Base-by-base conservation (phyloP, 1,140 invertebrate genomes). In the Lordiphosa stackelbergi region DNA sequence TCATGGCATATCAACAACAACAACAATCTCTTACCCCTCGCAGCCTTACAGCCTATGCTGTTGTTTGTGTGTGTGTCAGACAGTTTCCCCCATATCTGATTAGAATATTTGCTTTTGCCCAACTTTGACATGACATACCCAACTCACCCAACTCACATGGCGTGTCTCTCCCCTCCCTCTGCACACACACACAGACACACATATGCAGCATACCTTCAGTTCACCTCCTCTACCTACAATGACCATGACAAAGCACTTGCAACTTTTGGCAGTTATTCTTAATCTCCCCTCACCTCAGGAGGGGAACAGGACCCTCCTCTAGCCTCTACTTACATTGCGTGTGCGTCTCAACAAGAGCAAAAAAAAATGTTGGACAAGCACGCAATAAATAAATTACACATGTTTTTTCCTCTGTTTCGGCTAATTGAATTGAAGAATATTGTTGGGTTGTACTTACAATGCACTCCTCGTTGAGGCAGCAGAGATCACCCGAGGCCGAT, bases 381-480 rank as follows among this genome's bases (percentile, higher is more conserved):
- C 73, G 79, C 79, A 85, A 84, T 84, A 84, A 84, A 74, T 84
- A 84, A 85, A 85, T 85, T 84, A 85, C 79, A 69, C 77, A 66
- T 83, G 73, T 66, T 36, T 46, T 46, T 13, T 46, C 46, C 57
- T 31, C 51, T 52, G 12, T 46, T 46, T 59, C 53, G 57, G 43
- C 47, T 78, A 78, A 79, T 81, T 81, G 70, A 79, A 81, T 79
- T 66, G 61, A 41, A 24, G 41, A 22, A 40, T 47, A 42, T 13
- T 24, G 7, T 24, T 10, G 43, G 43, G 28, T 35, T 4, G 9
- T 69, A 91, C 92, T 93, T 90, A 97, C 96, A 89, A 93, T 92
- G 87, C 96, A 97, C 75, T 97, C 95, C 72, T 96, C 95, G 38
- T 94, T 93, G 9, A 96, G 93, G 86, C 97, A 97, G 88, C 97